phyloP scores from a whole-genome alignment of 2,113 vertebrate genomes.

The Lycocorax pyrrhopterus region DNA sequence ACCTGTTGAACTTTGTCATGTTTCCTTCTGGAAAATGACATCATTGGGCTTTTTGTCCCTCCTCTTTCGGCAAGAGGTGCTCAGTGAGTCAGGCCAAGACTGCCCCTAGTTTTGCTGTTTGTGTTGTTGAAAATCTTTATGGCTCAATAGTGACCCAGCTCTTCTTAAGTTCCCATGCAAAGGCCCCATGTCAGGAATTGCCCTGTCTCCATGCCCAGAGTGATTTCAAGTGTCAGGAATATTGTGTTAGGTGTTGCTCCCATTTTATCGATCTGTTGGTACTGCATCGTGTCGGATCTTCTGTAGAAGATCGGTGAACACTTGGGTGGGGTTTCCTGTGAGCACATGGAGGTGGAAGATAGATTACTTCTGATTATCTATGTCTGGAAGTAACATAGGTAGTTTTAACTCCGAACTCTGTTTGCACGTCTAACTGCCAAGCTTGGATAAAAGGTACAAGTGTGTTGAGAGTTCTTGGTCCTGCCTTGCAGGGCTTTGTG shows the following conservation, averaged over 20 bases:
- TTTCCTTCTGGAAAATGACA: not conserved
- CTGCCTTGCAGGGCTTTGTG: not conserved
- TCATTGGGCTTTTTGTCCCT: not conserved
- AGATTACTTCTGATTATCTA: not conserved
- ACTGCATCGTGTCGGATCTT: accelerated
- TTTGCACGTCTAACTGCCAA: not conserved
- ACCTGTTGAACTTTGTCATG: not conserved
- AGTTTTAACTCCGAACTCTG: not conserved
- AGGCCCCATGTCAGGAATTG: not conserved
- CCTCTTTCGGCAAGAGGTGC: not conserved
- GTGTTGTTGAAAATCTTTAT: not conserved
- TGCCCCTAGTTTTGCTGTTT: not conserved
- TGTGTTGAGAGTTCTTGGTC: not conserved
- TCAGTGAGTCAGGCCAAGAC: not conserved
- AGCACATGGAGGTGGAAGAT: not conserved
- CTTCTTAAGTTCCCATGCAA: not conserved
- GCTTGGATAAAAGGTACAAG: not conserved
- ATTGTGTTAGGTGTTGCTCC: not conserved
- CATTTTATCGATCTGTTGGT: not conserved
- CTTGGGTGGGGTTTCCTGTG: not conserved
- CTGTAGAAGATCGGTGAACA: not conserved
- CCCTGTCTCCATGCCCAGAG: not conserved
- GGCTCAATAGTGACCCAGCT: not conserved
- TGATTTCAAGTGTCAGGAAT: not conserved
- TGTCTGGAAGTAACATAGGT: not conserved